These are phyloP conservation scores for Pongo abelii DNA, from an alignment of 2,113 vertebrate genomes.

Conservation along the genomic window DNA sequence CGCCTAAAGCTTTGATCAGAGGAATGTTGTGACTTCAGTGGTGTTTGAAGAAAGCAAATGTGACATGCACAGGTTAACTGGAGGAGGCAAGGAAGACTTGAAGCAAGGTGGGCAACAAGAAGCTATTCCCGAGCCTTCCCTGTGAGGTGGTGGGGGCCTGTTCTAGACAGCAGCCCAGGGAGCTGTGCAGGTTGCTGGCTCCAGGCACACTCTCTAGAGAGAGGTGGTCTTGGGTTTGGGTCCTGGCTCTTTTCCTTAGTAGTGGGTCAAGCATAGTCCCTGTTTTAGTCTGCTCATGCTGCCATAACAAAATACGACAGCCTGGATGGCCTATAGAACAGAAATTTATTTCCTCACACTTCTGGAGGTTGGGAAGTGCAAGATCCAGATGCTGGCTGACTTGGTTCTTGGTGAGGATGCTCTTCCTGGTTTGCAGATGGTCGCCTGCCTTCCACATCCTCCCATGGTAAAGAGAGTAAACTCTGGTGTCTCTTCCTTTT, in stretches of 20 bases:
- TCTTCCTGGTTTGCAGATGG: neutral
- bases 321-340: neutral
- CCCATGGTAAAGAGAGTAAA: too few species aligned
- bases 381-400: neutral
- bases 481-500: neutral
- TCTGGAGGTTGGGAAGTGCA: neutral
- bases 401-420: neutral
- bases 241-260: neutral
- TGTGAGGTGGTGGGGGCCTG: neutral
- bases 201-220: neutral
- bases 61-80: neutral
- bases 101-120: neutral
- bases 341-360: neutral
- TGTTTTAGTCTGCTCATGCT: neutral
- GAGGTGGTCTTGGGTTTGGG: neutral
- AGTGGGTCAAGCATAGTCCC: neutral
- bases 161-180: neutral
- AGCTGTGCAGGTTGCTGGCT: neutral
- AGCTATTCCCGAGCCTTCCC: neutral
- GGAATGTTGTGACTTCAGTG: neutral
- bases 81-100: neutral
- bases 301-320: neutral
- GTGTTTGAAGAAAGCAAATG: neutral
- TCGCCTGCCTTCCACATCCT: neutral
- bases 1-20: neutral